Evolutionary conservation across 2,888 invertebrate genomes (phyloP).

Genomic region (Xylota segnis): DNA sequence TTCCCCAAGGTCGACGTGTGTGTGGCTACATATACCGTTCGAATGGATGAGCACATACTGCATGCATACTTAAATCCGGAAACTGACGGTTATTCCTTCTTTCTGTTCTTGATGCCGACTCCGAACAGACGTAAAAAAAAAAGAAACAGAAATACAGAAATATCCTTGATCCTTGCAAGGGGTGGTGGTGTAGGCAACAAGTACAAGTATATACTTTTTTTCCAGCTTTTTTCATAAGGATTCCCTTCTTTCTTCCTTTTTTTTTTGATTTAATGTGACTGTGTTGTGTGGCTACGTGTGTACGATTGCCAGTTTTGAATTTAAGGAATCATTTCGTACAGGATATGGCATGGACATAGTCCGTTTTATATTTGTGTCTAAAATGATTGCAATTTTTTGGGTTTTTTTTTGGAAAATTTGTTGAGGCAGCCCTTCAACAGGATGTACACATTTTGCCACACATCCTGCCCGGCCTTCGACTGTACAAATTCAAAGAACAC

Average conservation of each 20-base stretch:
- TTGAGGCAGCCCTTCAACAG: conserved; percentile 11
- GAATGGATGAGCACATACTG: conserved; percentile 54
- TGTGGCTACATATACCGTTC: background rate
- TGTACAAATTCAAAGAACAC: conserved; percentile 2
- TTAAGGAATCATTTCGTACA: background rate
- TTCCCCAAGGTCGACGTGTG: conserved; percentile 48
- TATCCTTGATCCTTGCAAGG: conserved; percentile 44
- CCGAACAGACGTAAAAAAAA: background rate
- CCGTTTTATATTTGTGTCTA: conserved; percentile 25
- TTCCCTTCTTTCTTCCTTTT: conserved; percentile 7
- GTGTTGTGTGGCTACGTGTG: background rate
- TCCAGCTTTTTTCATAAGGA: background rate
- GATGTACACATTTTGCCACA: conserved; percentile 30
- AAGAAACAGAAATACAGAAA: background rate
- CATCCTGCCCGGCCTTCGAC: conserved; percentile 7
- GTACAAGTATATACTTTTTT: conserved; percentile 4
- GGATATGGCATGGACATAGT: conserved; percentile 28
- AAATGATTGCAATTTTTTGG: background rate
- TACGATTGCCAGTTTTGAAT: conserved; percentile 23
- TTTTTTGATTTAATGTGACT: conserved; percentile 10
- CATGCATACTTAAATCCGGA: conserved; percentile 65
- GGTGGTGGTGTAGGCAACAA: conserved; percentile 37
- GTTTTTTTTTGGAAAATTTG: conserved; percentile 3
- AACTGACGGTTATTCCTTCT: conserved; percentile 49
- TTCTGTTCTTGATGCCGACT: conserved; percentile 40